Conservation (phyloP, 1,140 invertebrate species). For the Battus philenor region DNA sequence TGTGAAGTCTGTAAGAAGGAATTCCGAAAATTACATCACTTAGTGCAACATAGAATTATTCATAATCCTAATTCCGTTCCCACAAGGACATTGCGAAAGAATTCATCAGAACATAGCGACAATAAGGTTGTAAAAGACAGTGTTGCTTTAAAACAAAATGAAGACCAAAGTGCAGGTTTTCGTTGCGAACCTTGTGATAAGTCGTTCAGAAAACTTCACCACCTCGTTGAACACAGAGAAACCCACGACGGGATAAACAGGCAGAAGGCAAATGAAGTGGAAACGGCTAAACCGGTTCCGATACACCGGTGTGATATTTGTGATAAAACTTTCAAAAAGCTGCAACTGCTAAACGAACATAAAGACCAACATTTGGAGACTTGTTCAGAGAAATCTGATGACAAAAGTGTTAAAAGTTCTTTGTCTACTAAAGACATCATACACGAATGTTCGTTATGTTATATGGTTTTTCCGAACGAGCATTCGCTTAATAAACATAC, state of each 20-base stretch:
- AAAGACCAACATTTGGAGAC: conserved; percentile 69
- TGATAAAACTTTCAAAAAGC: conserved; percentile 68
- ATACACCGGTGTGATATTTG: conserved; percentile 62
- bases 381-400: conserved; percentile 62
- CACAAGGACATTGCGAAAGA: conserved; percentile 39
- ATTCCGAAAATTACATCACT: conserved; percentile 69
- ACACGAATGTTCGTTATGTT: conserved; percentile 72
- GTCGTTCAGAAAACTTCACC: conserved; percentile 71
- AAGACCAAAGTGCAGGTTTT: conserved; percentile 66
- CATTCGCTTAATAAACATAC: conserved; percentile 70
- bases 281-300: conserved; percentile 26
- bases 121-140: conserved; percentile 32
- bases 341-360: conserved; percentile 68
- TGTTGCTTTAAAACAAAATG: conserved; percentile 27
- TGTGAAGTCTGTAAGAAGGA: conserved; percentile 72
- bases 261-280: conserved; percentile 33
- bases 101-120: conserved; percentile 51
- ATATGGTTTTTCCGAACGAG: conserved; percentile 75
- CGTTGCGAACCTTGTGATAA: conserved; percentile 74
- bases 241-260: conserved; percentile 63
- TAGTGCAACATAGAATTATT: conserved; percentile 67
- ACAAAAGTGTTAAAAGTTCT: conserved; percentile 60
- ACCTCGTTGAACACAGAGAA: conserved; percentile 71
- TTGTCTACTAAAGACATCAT: conserved; percentile 71
- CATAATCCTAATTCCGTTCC: conserved; percentile 44